Conservation (phyloP, 2,888 invertebrate species). For the Drosophila conformis region DNA sequence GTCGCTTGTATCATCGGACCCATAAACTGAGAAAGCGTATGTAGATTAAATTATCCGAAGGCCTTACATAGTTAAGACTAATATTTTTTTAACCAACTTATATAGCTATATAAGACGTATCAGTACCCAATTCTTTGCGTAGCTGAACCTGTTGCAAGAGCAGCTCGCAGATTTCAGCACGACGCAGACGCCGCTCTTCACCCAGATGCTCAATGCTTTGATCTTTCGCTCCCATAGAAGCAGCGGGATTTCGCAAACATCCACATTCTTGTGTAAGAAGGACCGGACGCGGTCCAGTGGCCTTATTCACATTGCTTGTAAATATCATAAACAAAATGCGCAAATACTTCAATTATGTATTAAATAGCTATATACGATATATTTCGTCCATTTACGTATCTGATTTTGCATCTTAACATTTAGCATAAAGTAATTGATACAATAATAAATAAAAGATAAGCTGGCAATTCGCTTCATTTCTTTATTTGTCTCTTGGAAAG, state of each 20-base stretch:
- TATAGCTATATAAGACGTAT: background rate
- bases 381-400: background rate
- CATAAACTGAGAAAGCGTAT: slow-evolving; percentile 11
- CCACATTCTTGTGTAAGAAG: slow-evolving; percentile 82
- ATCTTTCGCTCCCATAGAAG: slow-evolving; percentile 86
- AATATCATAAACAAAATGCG: no score
- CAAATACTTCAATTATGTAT: no score
- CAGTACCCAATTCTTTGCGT: slow-evolving; percentile 79
- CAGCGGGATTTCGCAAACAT: slow-evolving; percentile 82
- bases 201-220: slow-evolving; percentile 87
- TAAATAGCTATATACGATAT: background rate
- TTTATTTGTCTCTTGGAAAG: slow-evolving; percentile 49
- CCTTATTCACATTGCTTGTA: no score
- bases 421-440: background rate
- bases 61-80: slow-evolving; percentile 6
- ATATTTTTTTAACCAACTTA: slow-evolving; percentile 12
- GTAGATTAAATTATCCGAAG: slow-evolving; percentile 3
- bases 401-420: background rate
- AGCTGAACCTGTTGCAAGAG: slow-evolving; percentile 85
- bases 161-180: slow-evolving; percentile 84
- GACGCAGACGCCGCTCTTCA: slow-evolving; percentile 86
- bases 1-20: background rate
- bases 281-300: slow-evolving; percentile 85
- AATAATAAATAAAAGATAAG: background rate
- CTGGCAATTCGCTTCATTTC: background rate